Percentiles rank a stretch among this genome's conserved stretches.
phyloP scores from a whole-genome alignment of 1,140 invertebrate species.

The Oppia nitens region DNA sequence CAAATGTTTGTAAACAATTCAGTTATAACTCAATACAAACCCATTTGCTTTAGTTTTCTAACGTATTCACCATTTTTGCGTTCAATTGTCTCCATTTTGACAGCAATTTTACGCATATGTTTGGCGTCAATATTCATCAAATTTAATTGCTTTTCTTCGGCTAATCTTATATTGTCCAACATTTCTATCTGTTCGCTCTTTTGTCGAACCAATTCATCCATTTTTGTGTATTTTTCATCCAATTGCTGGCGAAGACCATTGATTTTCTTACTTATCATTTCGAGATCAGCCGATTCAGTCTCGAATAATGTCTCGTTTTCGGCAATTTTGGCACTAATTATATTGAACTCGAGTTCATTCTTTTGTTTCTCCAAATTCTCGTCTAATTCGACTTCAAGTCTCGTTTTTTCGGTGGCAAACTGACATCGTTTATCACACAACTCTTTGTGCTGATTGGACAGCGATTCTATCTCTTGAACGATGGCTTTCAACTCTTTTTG shows the following conservation, averaged over 20 bases:
- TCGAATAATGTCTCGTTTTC: conserved; percentile 70
- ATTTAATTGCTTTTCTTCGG: conserved; percentile 86
- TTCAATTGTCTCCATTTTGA: conserved; percentile 80
- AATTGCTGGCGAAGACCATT: conserved; percentile 62
- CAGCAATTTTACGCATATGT: conserved; percentile 85
- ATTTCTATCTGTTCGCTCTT: conserved; percentile 42
- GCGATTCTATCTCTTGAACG: conserved; percentile 81
- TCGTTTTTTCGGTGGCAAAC: conserved; percentile 90
- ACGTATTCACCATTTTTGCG: conserved; percentile 88
- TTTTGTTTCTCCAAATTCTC: conserved; percentile 74
- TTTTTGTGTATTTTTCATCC: conserved; percentile 56
- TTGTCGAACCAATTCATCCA: conserved; percentile 37
- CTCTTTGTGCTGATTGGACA: conserved; percentile 89
- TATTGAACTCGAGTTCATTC: conserved; percentile 63
- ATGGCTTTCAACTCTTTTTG: conserved; percentile 69
- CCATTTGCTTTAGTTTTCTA: conserved; percentile 78
- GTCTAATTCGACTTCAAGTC: conserved; percentile 85
- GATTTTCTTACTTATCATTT: conserved; percentile 48
- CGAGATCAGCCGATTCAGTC: conserved; percentile 62
- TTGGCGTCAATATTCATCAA: conserved; percentile 90
- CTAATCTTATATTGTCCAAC: conserved; percentile 59
- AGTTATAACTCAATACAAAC: background rate
- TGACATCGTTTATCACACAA: conserved; percentile 80
- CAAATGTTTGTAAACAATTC: background rate
- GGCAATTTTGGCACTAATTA: conserved; percentile 86